Evolutionary conservation across 2,888 invertebrate genomes (phyloP).

Genomic region (Tiliacea aurago): DNA sequence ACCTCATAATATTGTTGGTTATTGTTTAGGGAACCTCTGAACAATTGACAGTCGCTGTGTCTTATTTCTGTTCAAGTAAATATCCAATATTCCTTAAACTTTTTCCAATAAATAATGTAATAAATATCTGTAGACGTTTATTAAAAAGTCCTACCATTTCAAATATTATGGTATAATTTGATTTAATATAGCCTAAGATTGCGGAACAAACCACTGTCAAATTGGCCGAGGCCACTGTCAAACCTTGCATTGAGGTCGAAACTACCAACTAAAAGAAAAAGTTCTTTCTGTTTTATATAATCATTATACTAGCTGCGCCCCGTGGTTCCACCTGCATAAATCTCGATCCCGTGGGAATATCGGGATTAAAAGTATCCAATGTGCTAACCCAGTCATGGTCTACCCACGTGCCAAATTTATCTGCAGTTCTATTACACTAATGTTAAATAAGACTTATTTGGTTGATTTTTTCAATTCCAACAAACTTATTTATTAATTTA

Average conservation of each 20-base stretch:
- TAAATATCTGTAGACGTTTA: background rate
- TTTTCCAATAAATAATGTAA: background rate
- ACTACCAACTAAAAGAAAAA: slow-evolving; percentile 35
- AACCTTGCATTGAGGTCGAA: slow-evolving; percentile 54
- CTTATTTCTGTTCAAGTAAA: background rate
- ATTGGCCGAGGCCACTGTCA: slow-evolving; percentile 50
- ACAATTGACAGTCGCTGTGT: slow-evolving; percentile 10
- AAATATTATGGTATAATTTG: background rate
- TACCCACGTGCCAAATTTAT: too few species aligned
- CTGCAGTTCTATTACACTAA: background rate
- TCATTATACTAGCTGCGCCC: too few species aligned
- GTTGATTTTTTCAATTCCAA: background rate
- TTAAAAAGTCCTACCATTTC: slow-evolving; percentile 1
- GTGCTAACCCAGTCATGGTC: too few species aligned
- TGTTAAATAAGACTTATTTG: background rate
- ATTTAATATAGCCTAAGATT: slow-evolving; percentile 28
- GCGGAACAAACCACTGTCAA: slow-evolving; percentile 53
- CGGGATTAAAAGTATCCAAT: too few species aligned
- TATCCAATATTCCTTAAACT: background rate
- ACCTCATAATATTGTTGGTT: slow-evolving; percentile 43
- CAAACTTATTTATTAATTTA: background rate
- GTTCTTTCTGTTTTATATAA: background rate
- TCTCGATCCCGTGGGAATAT: too few species aligned
- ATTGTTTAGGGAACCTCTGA: slow-evolving; percentile 32
- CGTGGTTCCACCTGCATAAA: too few species aligned